phyloP scores from a whole-genome alignment of 1,140 invertebrate genomes.

The Galendromus occidentalis region DNA sequence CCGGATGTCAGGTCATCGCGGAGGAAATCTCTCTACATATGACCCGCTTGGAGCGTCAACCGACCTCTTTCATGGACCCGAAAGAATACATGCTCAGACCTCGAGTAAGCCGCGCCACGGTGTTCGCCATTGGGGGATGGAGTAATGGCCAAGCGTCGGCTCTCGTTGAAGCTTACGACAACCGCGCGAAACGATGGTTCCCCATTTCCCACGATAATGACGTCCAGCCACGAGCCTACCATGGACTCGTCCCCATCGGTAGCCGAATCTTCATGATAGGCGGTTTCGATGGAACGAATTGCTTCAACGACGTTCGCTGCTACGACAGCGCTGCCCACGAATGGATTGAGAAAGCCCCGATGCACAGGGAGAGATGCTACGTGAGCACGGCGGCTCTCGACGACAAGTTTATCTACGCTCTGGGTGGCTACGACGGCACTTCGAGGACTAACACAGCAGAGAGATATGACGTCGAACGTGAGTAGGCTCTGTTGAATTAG shows the following conservation, averaged over 20 bases:
- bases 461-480: conserved; percentile 22
- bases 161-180: not conserved
- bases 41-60: not conserved
- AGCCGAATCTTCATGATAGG: conserved; percentile 53
- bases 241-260: conserved; percentile 44
- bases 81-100: not conserved
- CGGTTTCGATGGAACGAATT: conserved; percentile 47
- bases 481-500: not conserved
- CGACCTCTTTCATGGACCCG: not conserved
- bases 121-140: conserved; percentile 2
- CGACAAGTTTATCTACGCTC: conserved; percentile 28
- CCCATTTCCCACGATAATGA: not conserved
- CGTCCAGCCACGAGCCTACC: conserved; percentile 39
- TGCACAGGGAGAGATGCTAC: conserved; percentile 48
- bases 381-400: conserved; percentile 46
- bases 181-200: conserved; percentile 22
- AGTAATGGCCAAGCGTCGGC: not conserved
- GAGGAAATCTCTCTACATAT: not conserved
- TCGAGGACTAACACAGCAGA: conserved; percentile 31
- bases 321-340: conserved; percentile 40
- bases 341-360: conserved; percentile 47
- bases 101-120: not conserved
- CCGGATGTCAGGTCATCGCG: not conserved
- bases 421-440: conserved; percentile 35
- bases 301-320: conserved; percentile 43